These are phyloP conservation scores for Callaeas wilsoni DNA, from an alignment of 2,113 vertebrate species.

Conservation along the genomic window DNA sequence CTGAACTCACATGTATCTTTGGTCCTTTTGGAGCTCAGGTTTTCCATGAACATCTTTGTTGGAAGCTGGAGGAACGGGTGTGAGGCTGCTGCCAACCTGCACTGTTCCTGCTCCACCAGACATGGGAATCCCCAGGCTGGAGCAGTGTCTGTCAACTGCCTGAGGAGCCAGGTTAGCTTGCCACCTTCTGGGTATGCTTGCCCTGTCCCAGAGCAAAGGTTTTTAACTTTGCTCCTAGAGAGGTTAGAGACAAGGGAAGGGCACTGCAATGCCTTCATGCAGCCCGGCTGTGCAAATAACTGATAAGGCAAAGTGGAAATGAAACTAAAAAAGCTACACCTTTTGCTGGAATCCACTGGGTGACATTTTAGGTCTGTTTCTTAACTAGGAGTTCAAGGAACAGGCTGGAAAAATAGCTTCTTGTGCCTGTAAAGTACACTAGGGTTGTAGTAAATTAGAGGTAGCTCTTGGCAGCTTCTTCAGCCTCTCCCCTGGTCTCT, in stretches of 20 bases:
- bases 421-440: neutral
- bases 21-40: neutral
- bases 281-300: neutral
- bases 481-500: neutral
- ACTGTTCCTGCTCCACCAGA: neutral
- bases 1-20: rapidly evolving
- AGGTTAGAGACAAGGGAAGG: neutral
- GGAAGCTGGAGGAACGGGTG: neutral
- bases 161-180: neutral
- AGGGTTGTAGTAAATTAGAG: neutral
- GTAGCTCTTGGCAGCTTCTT: neutral
- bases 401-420: neutral
- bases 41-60: neutral
- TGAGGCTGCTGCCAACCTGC: neutral
- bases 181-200: neutral
- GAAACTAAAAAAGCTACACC: neutral
- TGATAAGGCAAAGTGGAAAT: neutral
- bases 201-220: neutral
- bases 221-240: neutral
- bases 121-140: neutral
- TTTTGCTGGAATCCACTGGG: neutral
- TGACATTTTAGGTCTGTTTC: neutral
- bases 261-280: neutral
- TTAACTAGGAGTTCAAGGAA: neutral
- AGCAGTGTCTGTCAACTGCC: neutral